A percentile compares a stretch with the other conserved stretches of the same genome.
Evolutionary conservation across 2,888 invertebrate genomes (phyloP).

Genomic region (Uropetala carovei): DNA sequence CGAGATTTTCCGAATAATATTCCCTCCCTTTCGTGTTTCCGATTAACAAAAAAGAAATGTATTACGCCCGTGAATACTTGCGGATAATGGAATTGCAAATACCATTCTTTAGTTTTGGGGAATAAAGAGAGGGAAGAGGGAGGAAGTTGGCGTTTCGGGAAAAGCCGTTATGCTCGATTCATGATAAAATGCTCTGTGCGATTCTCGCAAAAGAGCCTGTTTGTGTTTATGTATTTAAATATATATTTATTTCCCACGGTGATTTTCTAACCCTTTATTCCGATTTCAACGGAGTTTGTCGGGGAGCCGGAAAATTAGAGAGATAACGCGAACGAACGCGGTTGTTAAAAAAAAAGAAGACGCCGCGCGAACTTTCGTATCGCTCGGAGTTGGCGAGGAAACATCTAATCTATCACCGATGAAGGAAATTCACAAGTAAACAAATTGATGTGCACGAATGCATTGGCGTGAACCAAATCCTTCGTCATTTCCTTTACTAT

Average conservation of each 20-base stretch:
- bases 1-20: slow-evolving; percentile 61
- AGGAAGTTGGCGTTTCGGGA: not conserved
- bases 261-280: not conserved
- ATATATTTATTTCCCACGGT: not conserved
- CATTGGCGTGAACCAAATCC: too few species aligned
- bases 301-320: not conserved
- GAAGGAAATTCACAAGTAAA: too few species aligned
- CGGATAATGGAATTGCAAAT: slow-evolving; percentile 18
- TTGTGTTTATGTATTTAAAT: not conserved
- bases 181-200: not conserved
- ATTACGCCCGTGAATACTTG: slow-evolving; percentile 3
- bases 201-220: not conserved
- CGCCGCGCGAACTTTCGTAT: too few species aligned
- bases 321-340: not conserved
- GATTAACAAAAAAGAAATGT: slow-evolving; percentile 20
- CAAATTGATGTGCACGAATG: too few species aligned
- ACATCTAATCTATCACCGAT: too few species aligned
- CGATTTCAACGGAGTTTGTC: not conserved
- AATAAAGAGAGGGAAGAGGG: not conserved
- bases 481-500: too few species aligned
- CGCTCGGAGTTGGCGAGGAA: too few species aligned
- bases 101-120: not conserved
- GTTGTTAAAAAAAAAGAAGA: not conserved
- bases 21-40: slow-evolving; percentile 30
- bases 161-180: not conserved